phyloP scores from a whole-genome alignment of 2,888 invertebrate species.

The Thecophora atra region DNA sequence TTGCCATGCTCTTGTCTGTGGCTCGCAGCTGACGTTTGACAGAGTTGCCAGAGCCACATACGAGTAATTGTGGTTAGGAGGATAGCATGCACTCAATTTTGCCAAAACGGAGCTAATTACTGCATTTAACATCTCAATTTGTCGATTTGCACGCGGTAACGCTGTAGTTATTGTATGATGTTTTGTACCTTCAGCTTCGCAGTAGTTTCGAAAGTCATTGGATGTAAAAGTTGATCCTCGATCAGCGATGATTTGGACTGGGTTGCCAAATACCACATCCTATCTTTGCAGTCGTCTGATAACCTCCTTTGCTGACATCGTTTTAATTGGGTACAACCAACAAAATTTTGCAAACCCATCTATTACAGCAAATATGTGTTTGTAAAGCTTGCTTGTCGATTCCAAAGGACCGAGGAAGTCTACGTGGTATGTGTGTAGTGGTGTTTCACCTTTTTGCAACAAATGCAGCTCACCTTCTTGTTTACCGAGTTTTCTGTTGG shows the following conservation, averaged over 20 bases:
- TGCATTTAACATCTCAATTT: slow-evolving; percentile 36
- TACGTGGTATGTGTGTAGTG: slow-evolving; percentile 47
- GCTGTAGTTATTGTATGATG: slow-evolving; percentile 47
- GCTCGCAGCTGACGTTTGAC: neutral
- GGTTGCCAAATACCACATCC: slow-evolving; percentile 58
- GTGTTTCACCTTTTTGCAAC: slow-evolving; percentile 40
- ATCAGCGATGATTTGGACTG: slow-evolving; percentile 55
- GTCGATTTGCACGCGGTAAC: slow-evolving; percentile 33
- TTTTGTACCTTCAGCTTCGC: slow-evolving; percentile 49
- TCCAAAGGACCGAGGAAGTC: slow-evolving; percentile 60
- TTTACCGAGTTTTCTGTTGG: too few relatives aligned
- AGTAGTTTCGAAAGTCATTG: too few relatives aligned
- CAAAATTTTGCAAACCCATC: slow-evolving; percentile 62
- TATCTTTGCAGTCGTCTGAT: slow-evolving; percentile 51
- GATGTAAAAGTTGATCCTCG: slow-evolving; percentile 55
- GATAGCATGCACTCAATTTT: slow-evolving; percentile 32
- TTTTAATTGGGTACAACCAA: slow-evolving; percentile 55
- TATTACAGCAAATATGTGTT: slow-evolving; percentile 55
- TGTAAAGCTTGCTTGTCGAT: slow-evolving; percentile 48
- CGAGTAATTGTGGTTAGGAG: slow-evolving; percentile 31
- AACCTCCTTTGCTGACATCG: slow-evolving; percentile 52
- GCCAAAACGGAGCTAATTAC: slow-evolving; percentile 32
- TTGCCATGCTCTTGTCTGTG: neutral
- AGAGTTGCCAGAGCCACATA: too few relatives aligned
- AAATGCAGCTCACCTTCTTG: slow-evolving; percentile 43